phyloP scores from a whole-genome alignment of 2,113 vertebrate species.

The Echinops telfairi region DNA sequence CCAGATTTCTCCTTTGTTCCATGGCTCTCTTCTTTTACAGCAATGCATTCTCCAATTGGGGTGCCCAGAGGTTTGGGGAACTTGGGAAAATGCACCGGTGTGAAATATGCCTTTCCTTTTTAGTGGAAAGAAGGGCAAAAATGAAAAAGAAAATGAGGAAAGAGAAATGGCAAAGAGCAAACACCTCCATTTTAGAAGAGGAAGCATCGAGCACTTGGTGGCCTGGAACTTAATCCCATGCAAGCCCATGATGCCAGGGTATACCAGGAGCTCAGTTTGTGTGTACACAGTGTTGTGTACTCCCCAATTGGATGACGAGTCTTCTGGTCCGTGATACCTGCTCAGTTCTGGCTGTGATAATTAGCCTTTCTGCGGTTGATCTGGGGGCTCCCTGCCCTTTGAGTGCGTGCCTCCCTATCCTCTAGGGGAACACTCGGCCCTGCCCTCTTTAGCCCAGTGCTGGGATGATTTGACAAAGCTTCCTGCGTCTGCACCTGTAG shows the following conservation, averaged over 20 bases:
- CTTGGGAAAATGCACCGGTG: not conserved
- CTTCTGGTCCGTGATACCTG: not conserved
- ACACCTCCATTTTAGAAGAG: no score
- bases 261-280: no score
- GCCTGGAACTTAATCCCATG: not conserved
- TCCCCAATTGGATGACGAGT: not conserved
- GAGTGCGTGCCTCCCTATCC: accelerated
- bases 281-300: no score
- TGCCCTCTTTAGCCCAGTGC: not conserved
- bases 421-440: accelerated
- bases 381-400: not conserved
- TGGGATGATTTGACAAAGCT: accelerated
- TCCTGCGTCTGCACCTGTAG: not conserved
- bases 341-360: not conserved
- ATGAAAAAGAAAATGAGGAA: no score
- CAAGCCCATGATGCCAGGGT: not conserved
- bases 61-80: not conserved
- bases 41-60: no score
- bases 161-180: not conserved
- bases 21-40: not conserved
- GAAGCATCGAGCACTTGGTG: accelerated
- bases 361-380: not conserved
- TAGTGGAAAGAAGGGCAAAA: not conserved
- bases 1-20: no score
- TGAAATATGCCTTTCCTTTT: not conserved